Conservation (phyloP, 2,113 vertebrate genomes). For the Gnathonemus echidnorhynchus region DNA sequence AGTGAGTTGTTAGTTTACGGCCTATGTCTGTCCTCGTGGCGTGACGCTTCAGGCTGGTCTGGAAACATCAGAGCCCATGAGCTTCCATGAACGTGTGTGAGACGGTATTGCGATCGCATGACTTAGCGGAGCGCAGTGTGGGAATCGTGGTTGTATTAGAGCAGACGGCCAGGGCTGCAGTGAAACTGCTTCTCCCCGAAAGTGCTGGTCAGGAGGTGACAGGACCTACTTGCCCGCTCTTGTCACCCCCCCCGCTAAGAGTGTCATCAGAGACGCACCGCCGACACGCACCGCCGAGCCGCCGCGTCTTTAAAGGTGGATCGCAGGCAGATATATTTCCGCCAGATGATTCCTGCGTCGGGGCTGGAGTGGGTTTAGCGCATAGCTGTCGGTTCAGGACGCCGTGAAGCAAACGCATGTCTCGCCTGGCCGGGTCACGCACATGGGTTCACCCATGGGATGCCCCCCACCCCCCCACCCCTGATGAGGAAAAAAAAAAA, state of each 20-base stretch:
- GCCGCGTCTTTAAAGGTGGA: background rate
- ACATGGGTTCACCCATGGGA: conserved; percentile 19
- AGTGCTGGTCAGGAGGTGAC: background rate
- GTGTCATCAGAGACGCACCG: background rate
- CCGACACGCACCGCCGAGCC: background rate
- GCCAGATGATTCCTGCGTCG: background rate
- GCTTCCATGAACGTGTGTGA: background rate
- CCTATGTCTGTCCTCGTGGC: background rate
- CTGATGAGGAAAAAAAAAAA: conserved; percentile 6
- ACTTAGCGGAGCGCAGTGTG: background rate
- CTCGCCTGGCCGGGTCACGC: background rate
- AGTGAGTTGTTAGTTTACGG: background rate
- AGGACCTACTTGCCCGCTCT: background rate
- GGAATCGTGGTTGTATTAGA: background rate
- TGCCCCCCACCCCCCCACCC: conserved; percentile 4
- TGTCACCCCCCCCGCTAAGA: background rate
- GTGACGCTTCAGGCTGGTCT: background rate
- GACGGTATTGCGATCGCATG: background rate
- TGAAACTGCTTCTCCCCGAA: background rate
- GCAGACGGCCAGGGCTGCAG: background rate
- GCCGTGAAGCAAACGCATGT: background rate
- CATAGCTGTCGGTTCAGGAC: background rate
- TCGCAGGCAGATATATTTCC: background rate
- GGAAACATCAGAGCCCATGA: background rate
- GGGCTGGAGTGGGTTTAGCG: background rate